Percentiles rank a stretch among this genome's conserved stretches.
Conservation (phyloP, 2,797 vertebrate species). For the Babyrousa celebensis region DNA sequence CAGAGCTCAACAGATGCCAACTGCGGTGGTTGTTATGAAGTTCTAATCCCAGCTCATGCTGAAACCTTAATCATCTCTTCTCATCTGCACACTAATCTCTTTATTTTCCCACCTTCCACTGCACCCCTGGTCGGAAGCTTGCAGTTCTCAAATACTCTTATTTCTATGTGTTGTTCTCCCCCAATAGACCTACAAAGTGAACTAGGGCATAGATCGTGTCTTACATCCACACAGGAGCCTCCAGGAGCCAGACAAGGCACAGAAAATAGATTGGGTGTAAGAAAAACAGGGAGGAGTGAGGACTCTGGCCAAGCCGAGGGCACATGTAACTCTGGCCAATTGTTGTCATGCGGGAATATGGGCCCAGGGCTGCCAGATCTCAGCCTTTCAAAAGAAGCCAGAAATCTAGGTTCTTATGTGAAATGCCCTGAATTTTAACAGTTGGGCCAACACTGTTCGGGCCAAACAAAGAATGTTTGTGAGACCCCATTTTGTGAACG, state of each 20-base stretch:
- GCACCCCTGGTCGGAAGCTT: not conserved
- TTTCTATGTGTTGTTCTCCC: constrained; percentile 6
- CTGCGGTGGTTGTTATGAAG: not conserved
- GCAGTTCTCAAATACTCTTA: not conserved
- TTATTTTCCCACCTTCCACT: not conserved
- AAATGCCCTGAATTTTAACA: constrained; percentile 72
- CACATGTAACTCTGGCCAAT: constrained; percentile 64
- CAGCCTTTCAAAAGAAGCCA: constrained; percentile 81
- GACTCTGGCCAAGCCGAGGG: constrained; percentile 52
- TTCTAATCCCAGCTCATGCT: not conserved
- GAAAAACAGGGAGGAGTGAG: constrained; percentile 38
- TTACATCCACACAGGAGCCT: constrained; percentile 36
- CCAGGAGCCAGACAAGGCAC: constrained; percentile 62
- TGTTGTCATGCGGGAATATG: constrained; percentile 70
- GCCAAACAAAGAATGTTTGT: constrained; percentile 70
- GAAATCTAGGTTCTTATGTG: constrained; percentile 72
- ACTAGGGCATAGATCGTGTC: constrained; percentile 52
- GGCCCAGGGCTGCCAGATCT: constrained; percentile 69
- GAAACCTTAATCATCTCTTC: not conserved
- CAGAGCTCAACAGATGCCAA: not conserved
- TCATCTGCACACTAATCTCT: not conserved
- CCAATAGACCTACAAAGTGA: constrained; percentile 9
- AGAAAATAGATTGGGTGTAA: constrained; percentile 62
- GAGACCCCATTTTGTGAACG: constrained; percentile 47
- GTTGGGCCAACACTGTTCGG: constrained; percentile 45